Percentiles rank a stretch among this genome's conserved stretches.
Conservation (phyloP, 2,797 vertebrate species). For the Phyllotis vaccarum region DNA sequence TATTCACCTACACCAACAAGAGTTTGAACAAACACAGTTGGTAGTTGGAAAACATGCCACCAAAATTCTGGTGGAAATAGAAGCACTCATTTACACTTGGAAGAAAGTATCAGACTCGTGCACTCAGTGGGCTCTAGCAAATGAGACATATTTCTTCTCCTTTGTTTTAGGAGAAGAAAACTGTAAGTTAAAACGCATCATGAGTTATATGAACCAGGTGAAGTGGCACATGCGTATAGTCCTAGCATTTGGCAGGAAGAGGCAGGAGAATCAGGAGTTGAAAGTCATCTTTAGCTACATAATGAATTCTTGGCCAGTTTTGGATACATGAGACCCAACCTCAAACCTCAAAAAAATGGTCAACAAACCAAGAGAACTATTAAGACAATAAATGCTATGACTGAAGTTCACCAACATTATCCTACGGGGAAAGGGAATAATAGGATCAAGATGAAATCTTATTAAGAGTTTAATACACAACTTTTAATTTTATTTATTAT, state of each 20-base stretch:
- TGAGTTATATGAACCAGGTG: background rate
- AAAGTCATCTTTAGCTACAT: background rate
- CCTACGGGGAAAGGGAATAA: background rate
- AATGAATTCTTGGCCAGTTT: background rate
- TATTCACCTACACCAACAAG: background rate
- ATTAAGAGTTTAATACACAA: background rate
- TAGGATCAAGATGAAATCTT: background rate
- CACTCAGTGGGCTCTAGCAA: background rate
- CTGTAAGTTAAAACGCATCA: background rate
- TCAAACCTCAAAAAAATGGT: background rate
- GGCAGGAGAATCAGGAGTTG: background rate
- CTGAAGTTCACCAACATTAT: background rate
- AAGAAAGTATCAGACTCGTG: background rate
- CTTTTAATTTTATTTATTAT: background rate
- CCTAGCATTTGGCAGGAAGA: background rate
- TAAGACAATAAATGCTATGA: background rate
- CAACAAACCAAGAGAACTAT: slow-evolving; percentile 10
- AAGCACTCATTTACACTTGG: background rate
- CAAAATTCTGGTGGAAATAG: background rate
- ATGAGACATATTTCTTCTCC: too few relatives aligned
- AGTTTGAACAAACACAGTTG: background rate
- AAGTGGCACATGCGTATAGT: background rate
- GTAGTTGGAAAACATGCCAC: background rate
- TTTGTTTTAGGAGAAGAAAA: background rate
- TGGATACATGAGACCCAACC: background rate